Base-by-base conservation (phyloP, 2,113 vertebrate genomes). In the Engraulis encrasicolus region DNA sequence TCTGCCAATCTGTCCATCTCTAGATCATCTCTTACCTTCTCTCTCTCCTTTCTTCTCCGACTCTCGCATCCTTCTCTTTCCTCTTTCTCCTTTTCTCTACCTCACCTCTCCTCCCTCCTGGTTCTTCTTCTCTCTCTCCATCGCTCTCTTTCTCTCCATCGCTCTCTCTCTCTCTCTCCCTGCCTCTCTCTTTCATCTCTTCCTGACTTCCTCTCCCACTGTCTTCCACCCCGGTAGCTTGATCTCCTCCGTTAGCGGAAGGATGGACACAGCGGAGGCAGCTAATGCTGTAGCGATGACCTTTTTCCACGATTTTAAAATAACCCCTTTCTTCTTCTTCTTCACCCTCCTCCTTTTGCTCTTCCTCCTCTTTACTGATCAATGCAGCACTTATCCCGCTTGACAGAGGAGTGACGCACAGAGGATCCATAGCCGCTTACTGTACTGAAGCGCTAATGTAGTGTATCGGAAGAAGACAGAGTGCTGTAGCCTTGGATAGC, bases 311-410 rank as follows among this genome's bases (percentile, higher is more conserved):
- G 84, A 83, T 78, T 78, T 80, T 71, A 71, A 71, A 71, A 89
- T 91, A 86, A 84, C 50, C 81, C 18, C n/a, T n/a, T 0, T 80
- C 17, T 20, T 52, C 79, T 86, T 79, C 85, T n/a, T n/a, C n/a
- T n/a, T n/a, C n/a, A n/a, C n/a, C n/a, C n/a, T n/a, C n/a, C n/a
- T n/a, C n/a, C n/a, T n/a, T n/a, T n/a, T n/a, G n/a, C n/a, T n/a
- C n/a, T n/a, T n/a, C n/a, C n/a, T n/a, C n/a, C n/a, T n/a, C 83
- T 86, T 45, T 5, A 82, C 85, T 3, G 88, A 92, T 92, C 90
- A 81, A 90, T 91, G 83, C 34, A 27, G 85, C 71, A 83, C 86
- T 86, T 86, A 71, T 71, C 66, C n/a, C 15, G 66, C 66, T 15
- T 71, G 66, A 34, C 66, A 19, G 66, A n/a, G n/a, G n/a, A 74